Conservation (phyloP, 2,113 vertebrate genomes). For the Micronycteris hirsuta region DNA sequence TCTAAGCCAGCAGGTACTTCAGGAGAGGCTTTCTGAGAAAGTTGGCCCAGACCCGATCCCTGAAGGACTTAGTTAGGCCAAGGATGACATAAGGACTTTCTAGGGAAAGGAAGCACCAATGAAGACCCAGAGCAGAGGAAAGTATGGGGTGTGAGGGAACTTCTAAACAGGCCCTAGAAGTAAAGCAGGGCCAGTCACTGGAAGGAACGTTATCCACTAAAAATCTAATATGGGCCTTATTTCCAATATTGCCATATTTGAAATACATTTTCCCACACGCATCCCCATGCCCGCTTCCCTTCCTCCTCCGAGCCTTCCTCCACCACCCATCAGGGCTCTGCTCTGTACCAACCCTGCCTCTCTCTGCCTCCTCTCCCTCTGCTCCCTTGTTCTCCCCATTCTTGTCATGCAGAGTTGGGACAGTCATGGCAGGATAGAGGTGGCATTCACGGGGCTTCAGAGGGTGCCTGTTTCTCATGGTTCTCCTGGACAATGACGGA, state of each 20-base stretch:
- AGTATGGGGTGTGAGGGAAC: fast-evolving
- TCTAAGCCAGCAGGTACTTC: neutral
- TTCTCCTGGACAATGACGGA: neutral
- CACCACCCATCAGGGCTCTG: neutral
- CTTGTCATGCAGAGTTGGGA: neutral
- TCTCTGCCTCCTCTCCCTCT: neutral
- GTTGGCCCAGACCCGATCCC: neutral
- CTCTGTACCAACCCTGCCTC: neutral
- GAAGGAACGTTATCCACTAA: neutral
- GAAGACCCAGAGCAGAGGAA: neutral
- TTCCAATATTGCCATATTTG: neutral
- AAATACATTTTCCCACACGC: neutral
- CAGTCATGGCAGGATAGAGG: neutral
- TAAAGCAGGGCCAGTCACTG: neutral
- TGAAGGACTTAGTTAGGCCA: neutral
- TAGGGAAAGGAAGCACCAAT: neutral
- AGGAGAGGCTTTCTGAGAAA: neutral
- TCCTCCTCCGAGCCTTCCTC: neutral
- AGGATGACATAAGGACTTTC: neutral
- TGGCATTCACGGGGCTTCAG: fast-evolving
- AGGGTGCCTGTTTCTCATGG: neutral
- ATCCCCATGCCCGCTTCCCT: neutral
- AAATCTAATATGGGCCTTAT: neutral
- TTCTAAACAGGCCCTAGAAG: neutral
- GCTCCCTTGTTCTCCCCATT: neutral